These are phyloP conservation scores for Leptodactylus fallax DNA, from an alignment of 2,797 vertebrate genomes.

Conservation along the genomic window DNA sequence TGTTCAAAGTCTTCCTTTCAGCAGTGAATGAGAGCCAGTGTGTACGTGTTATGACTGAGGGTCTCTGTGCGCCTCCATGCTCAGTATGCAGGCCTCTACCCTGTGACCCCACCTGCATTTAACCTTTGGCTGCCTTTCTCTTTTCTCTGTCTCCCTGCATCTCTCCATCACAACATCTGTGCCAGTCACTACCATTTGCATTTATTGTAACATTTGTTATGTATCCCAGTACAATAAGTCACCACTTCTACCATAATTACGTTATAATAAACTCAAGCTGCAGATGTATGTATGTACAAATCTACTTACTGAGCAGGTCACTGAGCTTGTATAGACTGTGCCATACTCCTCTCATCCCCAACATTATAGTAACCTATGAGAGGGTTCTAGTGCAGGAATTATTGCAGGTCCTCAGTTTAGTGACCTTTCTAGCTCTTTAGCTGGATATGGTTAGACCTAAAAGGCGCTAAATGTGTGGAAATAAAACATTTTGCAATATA, in stretches of 20 bases:
- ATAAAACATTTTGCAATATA: no score
- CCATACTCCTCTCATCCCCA: not conserved
- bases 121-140: not conserved
- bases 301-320: not conserved
- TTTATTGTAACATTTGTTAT: not conserved
- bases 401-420: not conserved
- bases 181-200: not conserved
- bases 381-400: no score
- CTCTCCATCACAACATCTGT: constrained; percentile 3
- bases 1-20: not conserved
- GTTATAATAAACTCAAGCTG: not conserved
- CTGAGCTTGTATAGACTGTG: not conserved
- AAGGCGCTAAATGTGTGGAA: no score
- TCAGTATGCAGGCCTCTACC: not conserved
- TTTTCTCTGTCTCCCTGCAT: not conserved
- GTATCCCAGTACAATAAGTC: not conserved
- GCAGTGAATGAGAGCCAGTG: not conserved
- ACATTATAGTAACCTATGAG: not conserved
- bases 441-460: no score
- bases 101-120: not conserved
- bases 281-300: not conserved
- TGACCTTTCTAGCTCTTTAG: no score
- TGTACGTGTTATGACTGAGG: not conserved
- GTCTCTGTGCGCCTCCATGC: not conserved
- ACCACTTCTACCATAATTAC: not conserved